These are phyloP conservation scores for Alexandromys fortis DNA, from an alignment of 2,113 vertebrate genomes.

Conservation along the genomic window DNA sequence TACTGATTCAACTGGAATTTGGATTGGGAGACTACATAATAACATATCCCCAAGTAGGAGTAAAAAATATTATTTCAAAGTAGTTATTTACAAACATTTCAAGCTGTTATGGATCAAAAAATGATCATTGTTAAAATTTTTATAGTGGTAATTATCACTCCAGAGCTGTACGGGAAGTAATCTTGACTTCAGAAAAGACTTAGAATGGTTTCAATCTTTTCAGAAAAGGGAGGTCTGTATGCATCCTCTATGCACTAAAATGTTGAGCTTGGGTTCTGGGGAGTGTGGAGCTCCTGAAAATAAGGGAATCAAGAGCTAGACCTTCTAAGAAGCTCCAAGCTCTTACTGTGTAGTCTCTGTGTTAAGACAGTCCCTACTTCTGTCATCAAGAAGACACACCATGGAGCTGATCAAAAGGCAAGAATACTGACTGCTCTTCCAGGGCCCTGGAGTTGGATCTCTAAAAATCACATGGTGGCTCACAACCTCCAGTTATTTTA, in stretches of 20 bases:
- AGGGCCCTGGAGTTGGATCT: neutral
- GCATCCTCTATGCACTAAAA: neutral
- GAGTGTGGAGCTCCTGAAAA: neutral
- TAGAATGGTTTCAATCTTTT: neutral
- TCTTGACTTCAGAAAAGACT: neutral
- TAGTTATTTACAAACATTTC: slow-evolving; percentile 24
- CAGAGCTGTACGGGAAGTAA: neutral
- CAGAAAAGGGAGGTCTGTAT: neutral
- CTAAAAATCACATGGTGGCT: neutral
- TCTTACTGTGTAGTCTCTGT: neutral
- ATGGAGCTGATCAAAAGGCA: neutral
- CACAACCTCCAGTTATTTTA: neutral
- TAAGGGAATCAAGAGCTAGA: neutral
- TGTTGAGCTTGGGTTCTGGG: neutral
- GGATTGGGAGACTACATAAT: neutral
- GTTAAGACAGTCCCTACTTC: neutral
- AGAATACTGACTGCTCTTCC: neutral
- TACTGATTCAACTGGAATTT: neutral
- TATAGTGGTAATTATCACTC: neutral
- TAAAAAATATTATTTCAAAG: neutral
- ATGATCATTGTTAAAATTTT: neutral
- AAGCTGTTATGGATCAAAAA: neutral
- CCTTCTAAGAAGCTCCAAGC: slow-evolving; percentile 13
- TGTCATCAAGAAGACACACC: neutral
- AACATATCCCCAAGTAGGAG: neutral